A percentile compares a stretch with the other conserved stretches of the same genome.
Conservation (phyloP, 2,888 invertebrate genomes). For the Sepioteuthis lessoniana region DNA sequence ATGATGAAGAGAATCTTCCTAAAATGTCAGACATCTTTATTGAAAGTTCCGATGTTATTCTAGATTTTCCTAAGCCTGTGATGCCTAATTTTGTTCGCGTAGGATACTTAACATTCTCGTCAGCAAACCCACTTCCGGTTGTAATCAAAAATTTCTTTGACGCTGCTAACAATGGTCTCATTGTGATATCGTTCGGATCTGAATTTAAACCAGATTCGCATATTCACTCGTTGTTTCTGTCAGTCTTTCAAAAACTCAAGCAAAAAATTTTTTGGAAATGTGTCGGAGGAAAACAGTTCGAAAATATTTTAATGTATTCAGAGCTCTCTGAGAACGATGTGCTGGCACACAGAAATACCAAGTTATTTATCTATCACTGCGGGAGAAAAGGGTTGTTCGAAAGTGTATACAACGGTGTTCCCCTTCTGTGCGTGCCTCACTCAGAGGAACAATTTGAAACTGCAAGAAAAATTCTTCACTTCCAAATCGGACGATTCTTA, state of each 20-base stretch:
- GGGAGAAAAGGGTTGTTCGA: slow-evolving; percentile 58
- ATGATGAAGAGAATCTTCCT: slow-evolving; percentile 45
- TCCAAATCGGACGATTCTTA: not conserved
- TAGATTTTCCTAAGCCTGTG: slow-evolving; percentile 51
- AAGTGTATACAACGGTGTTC: slow-evolving; percentile 57
- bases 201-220: slow-evolving; percentile 46
- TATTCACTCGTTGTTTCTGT: slow-evolving; percentile 50
- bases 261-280: not conserved
- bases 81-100: slow-evolving; percentile 53
- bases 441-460: slow-evolving; percentile 56
- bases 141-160: slow-evolving; percentile 51
- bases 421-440: slow-evolving; percentile 55
- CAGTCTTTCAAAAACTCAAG: slow-evolving; percentile 51
- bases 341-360: slow-evolving; percentile 53
- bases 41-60: slow-evolving; percentile 50
- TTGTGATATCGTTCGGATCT: slow-evolving; percentile 56
- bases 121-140: slow-evolving; percentile 50
- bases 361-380: slow-evolving; percentile 57
- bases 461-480: not conserved
- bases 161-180: slow-evolving; percentile 52
- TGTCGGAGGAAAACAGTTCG: not conserved
- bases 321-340: slow-evolving; percentile 57
- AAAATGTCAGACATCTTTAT: slow-evolving; percentile 53
- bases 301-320: slow-evolving; percentile 47
- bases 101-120: slow-evolving; percentile 52